Evolutionary conservation across 2,113 vertebrate species (phyloP).

Genomic region (Syngnathoides biaculeatus): DNA sequence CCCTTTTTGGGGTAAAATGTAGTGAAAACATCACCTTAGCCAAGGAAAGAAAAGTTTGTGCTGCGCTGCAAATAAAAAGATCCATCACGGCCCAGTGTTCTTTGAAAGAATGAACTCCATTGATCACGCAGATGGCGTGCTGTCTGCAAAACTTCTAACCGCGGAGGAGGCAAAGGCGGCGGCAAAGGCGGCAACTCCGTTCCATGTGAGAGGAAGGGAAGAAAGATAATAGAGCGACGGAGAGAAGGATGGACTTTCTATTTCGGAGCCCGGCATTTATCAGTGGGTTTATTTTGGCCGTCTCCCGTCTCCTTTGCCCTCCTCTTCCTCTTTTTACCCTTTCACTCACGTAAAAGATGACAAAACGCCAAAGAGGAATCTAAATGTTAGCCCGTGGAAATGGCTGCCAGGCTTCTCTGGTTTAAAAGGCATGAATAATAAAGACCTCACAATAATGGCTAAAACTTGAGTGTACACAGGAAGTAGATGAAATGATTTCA

Average conservation of each 20-base stretch:
- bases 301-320: constrained; percentile 21
- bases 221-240: constrained; percentile 40
- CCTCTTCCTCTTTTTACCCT: constrained; percentile 11
- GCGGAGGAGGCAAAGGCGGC: constrained; percentile 2
- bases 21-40: constrained; percentile 1
- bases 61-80: not conserved
- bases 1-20: not conserved
- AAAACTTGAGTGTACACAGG: too few species aligned
- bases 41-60: not conserved
- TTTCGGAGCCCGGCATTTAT: constrained; percentile 63
- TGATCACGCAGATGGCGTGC: constrained; percentile 11
- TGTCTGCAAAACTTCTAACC: not conserved
- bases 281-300: constrained; percentile 58
- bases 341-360: not conserved
- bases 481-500: too few species aligned
- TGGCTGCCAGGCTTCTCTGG: not conserved
- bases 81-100: not conserved
- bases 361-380: not conserved
- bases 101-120: constrained; percentile 4
- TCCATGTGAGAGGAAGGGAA: constrained; percentile 35
- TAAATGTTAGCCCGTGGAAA: not conserved
- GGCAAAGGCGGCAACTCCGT: constrained; percentile 24
- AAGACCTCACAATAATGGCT: not conserved
- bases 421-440: not conserved
- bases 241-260: constrained; percentile 64